Conservation (phyloP, 1,140 invertebrate genomes). For the Helicoverpa zea region DNA sequence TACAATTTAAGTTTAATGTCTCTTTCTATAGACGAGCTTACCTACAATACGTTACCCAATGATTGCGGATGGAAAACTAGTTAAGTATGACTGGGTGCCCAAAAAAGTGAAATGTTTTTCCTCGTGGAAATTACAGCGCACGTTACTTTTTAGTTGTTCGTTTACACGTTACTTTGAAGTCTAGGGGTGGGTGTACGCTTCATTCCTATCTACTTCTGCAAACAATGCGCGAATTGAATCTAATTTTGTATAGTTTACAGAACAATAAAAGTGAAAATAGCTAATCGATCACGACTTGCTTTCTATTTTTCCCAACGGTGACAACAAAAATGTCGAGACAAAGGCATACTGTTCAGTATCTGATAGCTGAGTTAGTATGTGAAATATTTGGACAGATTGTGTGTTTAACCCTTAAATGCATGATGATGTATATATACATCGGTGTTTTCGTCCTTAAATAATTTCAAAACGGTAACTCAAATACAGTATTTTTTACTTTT, state of each 20-base stretch:
- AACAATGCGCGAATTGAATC: constrained; percentile 50
- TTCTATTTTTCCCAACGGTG: constrained; percentile 65
- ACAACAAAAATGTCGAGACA: constrained; percentile 22
- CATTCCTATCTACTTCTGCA: constrained; percentile 3
- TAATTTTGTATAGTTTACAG: constrained; percentile 56
- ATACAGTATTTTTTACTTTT: too few species aligned
- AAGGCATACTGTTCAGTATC: not conserved
- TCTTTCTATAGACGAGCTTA: too few species aligned
- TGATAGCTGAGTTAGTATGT: not conserved
- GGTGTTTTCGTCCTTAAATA: too few species aligned
- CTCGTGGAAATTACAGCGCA: too few species aligned
- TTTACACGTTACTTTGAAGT: not conserved
- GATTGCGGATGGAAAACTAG: not conserved
- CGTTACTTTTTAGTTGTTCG: not conserved
- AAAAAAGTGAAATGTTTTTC: too few species aligned
- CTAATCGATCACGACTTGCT: constrained; percentile 77
- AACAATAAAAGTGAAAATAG: constrained; percentile 78
- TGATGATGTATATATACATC: too few species aligned
- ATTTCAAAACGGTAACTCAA: too few species aligned
- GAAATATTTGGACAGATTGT: too few species aligned
- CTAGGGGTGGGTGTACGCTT: not conserved
- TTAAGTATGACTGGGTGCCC: too few species aligned
- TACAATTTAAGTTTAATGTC: not conserved
- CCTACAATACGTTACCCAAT: too few species aligned
- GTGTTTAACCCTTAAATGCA: too few species aligned